These are phyloP conservation scores for Siniperca chuatsi DNA, from an alignment of 2,113 vertebrate genomes.

Conservation along the genomic window DNA sequence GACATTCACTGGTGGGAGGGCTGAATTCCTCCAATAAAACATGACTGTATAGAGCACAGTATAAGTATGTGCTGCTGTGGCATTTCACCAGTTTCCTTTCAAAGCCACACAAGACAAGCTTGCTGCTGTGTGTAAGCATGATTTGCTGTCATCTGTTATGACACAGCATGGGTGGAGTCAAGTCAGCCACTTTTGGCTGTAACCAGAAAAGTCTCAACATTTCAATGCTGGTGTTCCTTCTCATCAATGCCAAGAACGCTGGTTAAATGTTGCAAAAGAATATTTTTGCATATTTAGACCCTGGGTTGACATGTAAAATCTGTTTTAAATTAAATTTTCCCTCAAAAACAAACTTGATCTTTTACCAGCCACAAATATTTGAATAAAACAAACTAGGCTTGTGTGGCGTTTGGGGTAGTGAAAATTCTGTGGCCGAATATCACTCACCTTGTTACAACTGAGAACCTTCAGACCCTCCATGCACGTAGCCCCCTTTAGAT, in stretches of 20 bases:
- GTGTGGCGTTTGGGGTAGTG: not conserved
- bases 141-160: conserved; percentile 1
- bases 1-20: not conserved
- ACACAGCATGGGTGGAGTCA: conserved; percentile 1
- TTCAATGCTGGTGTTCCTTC: not conserved
- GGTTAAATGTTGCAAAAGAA: not conserved
- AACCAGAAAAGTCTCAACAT: not conserved
- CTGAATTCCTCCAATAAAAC: conserved; percentile 9
- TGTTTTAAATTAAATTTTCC: no score
- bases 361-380: not conserved
- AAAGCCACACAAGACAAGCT: conserved; percentile 20
- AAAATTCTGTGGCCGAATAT: conserved; percentile 29
- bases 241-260: not conserved
- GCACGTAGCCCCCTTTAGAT: conserved; percentile 90
- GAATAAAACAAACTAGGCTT: not conserved
- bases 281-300: not conserved
- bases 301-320: not conserved
- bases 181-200: not conserved
- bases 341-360: not conserved
- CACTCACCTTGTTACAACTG: conserved; percentile 82
- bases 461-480: conserved; percentile 81
- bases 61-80: not conserved
- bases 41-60: not conserved
- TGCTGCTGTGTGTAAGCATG: not conserved
- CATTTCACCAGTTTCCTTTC: conserved; percentile 34